These are phyloP conservation scores for Sorex araneus DNA, from an alignment of 2,113 vertebrate genomes.

Conservation along the genomic window DNA sequence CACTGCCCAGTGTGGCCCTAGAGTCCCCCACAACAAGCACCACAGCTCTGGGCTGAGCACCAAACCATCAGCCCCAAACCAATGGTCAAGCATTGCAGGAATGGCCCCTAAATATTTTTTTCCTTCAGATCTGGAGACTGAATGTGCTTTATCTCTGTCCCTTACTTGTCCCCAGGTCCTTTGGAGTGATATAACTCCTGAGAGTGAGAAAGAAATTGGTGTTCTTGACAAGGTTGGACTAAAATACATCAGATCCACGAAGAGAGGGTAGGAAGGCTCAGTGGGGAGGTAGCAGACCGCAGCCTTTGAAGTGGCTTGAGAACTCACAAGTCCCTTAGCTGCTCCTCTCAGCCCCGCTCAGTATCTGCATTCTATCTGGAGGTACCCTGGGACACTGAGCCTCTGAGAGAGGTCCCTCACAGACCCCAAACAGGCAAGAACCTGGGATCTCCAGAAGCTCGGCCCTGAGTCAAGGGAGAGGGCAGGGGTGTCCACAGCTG, in stretches of 20 bases:
- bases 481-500: background rate
- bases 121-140: conserved; percentile 33
- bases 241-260: background rate
- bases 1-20: no score
- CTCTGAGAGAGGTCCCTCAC: background rate
- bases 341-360: background rate
- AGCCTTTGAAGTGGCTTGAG: background rate
- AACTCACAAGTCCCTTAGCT: background rate
- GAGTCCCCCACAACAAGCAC: no score
- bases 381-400: background rate
- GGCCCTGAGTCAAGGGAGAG: background rate
- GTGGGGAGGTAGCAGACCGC: background rate
- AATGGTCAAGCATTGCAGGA: no score
- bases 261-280: background rate
- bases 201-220: background rate
- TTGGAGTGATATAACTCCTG: background rate
- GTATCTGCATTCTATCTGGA: background rate
- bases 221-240: background rate
- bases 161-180: background rate
- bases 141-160: background rate
- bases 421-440: background rate
- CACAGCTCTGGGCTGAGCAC: no score
- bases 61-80: no score
- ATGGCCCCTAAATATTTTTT: background rate
- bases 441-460: background rate